phyloP scores from a whole-genome alignment of 92 coral and sea anemone species.

The Epizoanthus illoricatus region DNA sequence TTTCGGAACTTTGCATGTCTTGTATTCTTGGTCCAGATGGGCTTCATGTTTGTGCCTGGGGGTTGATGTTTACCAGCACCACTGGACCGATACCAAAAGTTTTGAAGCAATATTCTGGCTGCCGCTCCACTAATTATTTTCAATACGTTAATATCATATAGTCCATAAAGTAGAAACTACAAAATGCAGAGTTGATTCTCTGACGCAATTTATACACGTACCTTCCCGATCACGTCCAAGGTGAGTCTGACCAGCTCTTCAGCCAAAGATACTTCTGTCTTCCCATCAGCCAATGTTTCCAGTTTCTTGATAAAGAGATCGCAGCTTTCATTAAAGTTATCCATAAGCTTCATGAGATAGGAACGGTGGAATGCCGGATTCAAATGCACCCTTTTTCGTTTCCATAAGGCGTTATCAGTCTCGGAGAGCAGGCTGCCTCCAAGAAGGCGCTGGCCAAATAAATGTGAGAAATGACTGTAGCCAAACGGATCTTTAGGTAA shows the following conservation, averaged over 20 bases:
- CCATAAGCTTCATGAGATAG: slow-evolving; percentile 48
- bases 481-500: slow-evolving; percentile 82
- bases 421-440: slow-evolving; percentile 83
- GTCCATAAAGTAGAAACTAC: too few species aligned
- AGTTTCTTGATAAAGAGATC: slow-evolving; percentile 75
- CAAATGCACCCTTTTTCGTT: slow-evolving; percentile 55
- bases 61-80: too few species aligned
- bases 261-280: slow-evolving; percentile 80
- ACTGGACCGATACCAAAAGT: too few species aligned
- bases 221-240: slow-evolving; percentile 80
- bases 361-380: slow-evolving; percentile 72
- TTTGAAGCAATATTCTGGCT: too few species aligned
- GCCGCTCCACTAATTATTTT: too few species aligned
- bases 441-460: slow-evolving; percentile 83
- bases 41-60: too few species aligned
- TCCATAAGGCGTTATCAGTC: slow-evolving; percentile 64
- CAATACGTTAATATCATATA: too few species aligned
- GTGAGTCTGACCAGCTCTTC: slow-evolving; percentile 78
- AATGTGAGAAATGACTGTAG: slow-evolving; percentile 70
- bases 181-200: too few species aligned
- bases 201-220: neutral
- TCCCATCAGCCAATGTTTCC: slow-evolving; percentile 69
- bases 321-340: slow-evolving; percentile 67
- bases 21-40: too few species aligned
- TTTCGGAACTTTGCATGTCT: too few species aligned